Evolutionary conservation across 2,797 vertebrate genomes (phyloP).

Genomic region (Oceanodroma leucorhoa): DNA sequence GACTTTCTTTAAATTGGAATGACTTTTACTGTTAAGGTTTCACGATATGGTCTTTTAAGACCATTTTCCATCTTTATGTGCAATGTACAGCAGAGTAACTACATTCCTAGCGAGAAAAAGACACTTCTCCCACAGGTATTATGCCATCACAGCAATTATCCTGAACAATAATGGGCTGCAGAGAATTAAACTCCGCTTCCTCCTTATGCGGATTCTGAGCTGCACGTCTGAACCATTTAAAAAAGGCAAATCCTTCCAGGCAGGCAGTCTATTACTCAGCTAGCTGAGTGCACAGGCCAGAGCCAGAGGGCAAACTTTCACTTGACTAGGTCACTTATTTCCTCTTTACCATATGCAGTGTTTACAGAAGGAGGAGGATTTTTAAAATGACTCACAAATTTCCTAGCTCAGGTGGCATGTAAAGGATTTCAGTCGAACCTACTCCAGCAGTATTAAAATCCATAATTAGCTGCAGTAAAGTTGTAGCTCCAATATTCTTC

Average conservation of each 20-base stretch:
- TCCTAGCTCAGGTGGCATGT: not conserved
- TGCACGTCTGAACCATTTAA: not conserved
- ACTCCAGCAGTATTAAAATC: not conserved
- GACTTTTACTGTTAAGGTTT: not conserved
- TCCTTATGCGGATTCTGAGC: not conserved
- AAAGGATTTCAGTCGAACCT: not conserved
- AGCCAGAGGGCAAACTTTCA: slow-evolving; percentile 20
- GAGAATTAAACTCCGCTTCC: slow-evolving; percentile 16
- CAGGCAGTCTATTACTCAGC: not conserved
- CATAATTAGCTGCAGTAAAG: not conserved
- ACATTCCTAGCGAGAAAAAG: not conserved
- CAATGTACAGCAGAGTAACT: not conserved
- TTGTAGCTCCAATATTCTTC: not conserved
- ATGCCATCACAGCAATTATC: slow-evolving; percentile 16
- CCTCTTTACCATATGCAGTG: not conserved
- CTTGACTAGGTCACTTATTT: slow-evolving; percentile 9
- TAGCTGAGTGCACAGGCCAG: not conserved
- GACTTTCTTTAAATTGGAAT: not conserved
- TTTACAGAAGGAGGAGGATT: slow-evolving; percentile 3
- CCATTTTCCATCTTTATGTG: not conserved
- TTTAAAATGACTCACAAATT: not conserved
- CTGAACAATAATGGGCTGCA: not conserved
- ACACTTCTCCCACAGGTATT: not conserved
- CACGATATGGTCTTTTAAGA: not conserved
- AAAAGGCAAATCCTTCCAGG: slow-evolving; percentile 2